Evolutionary conservation across 1,140 invertebrate genomes (phyloP), one percentile per base, ranked within the genome.

Genomic region (Leguminivora glycinivorella): DNA sequence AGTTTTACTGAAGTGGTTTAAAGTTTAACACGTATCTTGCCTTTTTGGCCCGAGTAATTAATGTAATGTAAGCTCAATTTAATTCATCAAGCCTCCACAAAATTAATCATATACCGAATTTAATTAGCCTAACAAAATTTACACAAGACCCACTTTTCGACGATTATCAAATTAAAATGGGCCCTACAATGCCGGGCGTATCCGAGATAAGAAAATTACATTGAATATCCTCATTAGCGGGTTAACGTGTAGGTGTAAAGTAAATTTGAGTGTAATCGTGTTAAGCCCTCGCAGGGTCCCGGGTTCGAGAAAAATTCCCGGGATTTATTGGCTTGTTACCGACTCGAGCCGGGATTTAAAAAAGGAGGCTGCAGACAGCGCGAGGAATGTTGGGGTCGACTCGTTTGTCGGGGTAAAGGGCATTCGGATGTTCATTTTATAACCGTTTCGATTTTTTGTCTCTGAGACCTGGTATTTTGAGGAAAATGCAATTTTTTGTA

Each of bases 271-370:
- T 91, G 88, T 91, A 91, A 91, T 90, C 88, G 83, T 75, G 77
- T 79, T 86, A 83, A 89, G 83, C 87, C 86, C 87, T 91, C 77
- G 75, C 73, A 80, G 80, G 79, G 26, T 52, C 72, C 73, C 69
- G 75, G 72, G 74, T 69, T 72, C 72, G 83, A 81, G 81, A 87
- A 90, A 91, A 91, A 91, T 85, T 82, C 77, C 83, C 58, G 75
- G 85, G 87, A 87, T 90, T 90, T 88, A 90, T 90, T 90, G 89
- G 87, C 89, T 91, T 91, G 89, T 91, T 89, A 88, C 84, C 82
- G 81, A 83, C 47, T 22, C 9, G 85, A 67, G 63, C 34, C 68
- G 40, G 68, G 43, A 84, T 87, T 86, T 87, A 83, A 91, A 90
- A 89, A 89, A 89, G 81, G 78, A 82, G 81, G 70, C 76, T 73